Percentiles rank a stretch among this genome's conserved stretches.
Evolutionary conservation across 2,888 invertebrate genomes (phyloP).

Genomic region (Nymphalis c-album): DNA sequence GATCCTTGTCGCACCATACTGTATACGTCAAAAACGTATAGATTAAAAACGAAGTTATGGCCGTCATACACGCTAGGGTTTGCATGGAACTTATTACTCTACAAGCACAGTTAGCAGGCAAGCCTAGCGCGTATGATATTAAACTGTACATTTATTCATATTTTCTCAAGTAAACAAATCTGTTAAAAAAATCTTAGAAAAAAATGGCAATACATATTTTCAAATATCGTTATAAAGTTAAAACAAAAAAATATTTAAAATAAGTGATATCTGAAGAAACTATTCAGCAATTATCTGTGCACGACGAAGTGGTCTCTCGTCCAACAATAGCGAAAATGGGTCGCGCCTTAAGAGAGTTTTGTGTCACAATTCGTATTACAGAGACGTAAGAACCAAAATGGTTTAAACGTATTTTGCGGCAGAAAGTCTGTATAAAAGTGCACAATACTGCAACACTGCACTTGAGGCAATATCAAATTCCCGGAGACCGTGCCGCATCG

Average conservation of each 20-base stretch:
- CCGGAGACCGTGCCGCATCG: constrained; percentile 50
- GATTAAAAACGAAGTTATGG: too few relatives aligned
- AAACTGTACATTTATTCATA: too few relatives aligned
- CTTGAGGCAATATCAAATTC: constrained; percentile 64
- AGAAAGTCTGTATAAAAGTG: constrained; percentile 52
- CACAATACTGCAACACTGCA: constrained; percentile 61
- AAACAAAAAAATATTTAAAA: constrained; percentile 11
- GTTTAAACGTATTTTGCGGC: constrained; percentile 18
- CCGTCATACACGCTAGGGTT: too few relatives aligned
- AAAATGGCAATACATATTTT: background rate
- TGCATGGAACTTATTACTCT: too few relatives aligned
- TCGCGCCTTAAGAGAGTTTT: constrained; percentile 7
- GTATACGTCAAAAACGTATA: too few relatives aligned
- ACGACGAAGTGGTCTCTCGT: constrained; percentile 53
- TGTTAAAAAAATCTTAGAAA: too few relatives aligned
- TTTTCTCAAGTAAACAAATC: too few relatives aligned
- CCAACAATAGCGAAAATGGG: constrained; percentile 55
- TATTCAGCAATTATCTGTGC: constrained; percentile 54
- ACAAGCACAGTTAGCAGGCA: too few relatives aligned
- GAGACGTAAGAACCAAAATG: constrained; percentile 21
- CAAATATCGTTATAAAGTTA: background rate
- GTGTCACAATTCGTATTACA: constrained; percentile 17
- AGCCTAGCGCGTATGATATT: too few relatives aligned
- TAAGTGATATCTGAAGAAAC: constrained; percentile 46
- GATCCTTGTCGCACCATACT: too few relatives aligned